Percentiles rank a stretch among this genome's conserved stretches.
Conservation (phyloP, 2,888 invertebrate species). For the Poecilobothrus nobilitatus region DNA sequence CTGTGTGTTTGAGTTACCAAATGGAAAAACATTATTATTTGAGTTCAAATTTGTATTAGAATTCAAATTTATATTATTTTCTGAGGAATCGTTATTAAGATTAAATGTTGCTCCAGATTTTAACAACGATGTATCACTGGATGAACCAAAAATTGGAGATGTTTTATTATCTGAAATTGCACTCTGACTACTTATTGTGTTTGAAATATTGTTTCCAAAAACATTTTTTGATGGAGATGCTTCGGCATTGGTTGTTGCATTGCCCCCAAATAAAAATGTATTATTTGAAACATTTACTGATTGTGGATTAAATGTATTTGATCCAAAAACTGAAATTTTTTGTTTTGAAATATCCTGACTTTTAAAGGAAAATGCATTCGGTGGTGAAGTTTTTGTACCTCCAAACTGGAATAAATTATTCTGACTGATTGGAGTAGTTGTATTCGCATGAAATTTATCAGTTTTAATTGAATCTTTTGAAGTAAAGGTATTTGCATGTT, state of each 20-base stretch:
- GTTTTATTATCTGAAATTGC: background rate
- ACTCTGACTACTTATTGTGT: background rate
- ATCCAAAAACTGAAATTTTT: background rate
- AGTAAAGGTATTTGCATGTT: conserved; percentile 18
- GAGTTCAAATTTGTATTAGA: background rate
- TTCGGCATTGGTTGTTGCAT: too few species aligned
- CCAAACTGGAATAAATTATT: background rate
- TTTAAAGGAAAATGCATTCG: background rate
- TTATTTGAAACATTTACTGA: background rate
- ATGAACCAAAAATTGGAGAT: background rate
- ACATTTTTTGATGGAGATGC: background rate
- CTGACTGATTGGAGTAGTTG: conserved; percentile 9
- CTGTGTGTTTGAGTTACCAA: background rate
- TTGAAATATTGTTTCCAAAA: background rate
- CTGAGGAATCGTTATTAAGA: background rate
- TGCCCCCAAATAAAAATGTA: background rate
- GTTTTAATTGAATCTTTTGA: conserved; percentile 15
- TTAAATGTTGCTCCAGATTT: background rate
- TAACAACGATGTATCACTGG: background rate
- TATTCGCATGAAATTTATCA: conserved; percentile 8
- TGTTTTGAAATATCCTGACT: background rate
- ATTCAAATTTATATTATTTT: background rate
- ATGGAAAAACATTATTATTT: background rate
- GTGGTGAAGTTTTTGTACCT: background rate
- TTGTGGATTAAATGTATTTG: background rate